phyloP scores from a whole-genome alignment of 2,113 vertebrate genomes.

The Leucopsar rothschildi region DNA sequence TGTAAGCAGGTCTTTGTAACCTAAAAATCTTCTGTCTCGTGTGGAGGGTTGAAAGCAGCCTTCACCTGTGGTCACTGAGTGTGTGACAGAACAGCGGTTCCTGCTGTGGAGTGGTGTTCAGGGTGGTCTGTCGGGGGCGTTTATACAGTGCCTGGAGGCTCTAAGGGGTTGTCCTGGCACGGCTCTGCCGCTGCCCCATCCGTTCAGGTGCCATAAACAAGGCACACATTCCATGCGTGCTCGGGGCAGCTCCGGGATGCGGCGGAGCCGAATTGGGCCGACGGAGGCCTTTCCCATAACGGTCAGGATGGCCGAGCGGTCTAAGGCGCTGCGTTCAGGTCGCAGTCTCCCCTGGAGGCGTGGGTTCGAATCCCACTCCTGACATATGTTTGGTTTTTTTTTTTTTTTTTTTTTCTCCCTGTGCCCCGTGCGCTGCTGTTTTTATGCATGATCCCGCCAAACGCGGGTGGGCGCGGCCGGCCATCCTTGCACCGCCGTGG shows the following conservation, averaged over 20 bases:
- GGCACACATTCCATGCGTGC: rapidly evolving
- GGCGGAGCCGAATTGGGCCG: rapidly evolving
- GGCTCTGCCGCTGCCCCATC: no score
- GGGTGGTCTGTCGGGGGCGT: rapidly evolving
- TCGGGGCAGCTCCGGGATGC: rapidly evolving
- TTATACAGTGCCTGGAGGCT: background rate
- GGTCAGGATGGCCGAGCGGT: conserved; percentile 78
- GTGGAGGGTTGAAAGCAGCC: background rate
- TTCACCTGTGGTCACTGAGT: no score
- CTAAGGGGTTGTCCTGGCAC: rapidly evolving
- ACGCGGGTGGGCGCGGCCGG: rapidly evolving
- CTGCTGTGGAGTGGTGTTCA: rapidly evolving
- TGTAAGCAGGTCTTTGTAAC: background rate
- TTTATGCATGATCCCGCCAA: rapidly evolving
- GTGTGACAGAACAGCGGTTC: rapidly evolving
- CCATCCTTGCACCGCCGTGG: rapidly evolving
- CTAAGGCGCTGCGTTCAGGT: conserved; percentile 80
- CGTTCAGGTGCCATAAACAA: rapidly evolving
- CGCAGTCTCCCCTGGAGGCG: conserved; percentile 74
- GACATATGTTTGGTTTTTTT: background rate
- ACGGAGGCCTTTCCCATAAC: rapidly evolving
- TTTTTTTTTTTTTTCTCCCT: rapidly evolving
- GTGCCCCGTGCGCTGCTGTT: rapidly evolving
- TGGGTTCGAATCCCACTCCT: conserved; percentile 74
- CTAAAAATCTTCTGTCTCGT: background rate